Evolutionary conservation across 1,140 invertebrate genomes (phyloP), one percentile per base, ranked within the genome.

Genomic region (Spodoptera frugiperda): DNA sequence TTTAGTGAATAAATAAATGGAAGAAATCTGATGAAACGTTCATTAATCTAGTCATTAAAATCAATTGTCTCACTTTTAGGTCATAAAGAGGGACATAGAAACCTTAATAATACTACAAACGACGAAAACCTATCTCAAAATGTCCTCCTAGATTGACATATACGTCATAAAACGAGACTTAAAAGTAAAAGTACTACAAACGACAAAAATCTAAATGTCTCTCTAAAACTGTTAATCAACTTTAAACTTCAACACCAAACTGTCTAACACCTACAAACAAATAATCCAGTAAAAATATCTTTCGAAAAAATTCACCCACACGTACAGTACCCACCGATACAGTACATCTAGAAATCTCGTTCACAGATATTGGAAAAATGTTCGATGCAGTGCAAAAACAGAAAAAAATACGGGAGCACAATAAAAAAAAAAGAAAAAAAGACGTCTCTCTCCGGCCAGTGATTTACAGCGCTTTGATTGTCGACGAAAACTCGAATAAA

Each of bases 401-500:
- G 70, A 57, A 44, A 46, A n/a, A 59, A 25, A 57, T 10, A 10
- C 14, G 8, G 44, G 14, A 70, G 53, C 46, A 70, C 25, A 70
- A 70, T 30, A 53, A 70, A 70, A 54, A 51, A 53, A 70, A 3
- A 30, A 19, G 10, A 53, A 70, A 70, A 54, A 51, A 53, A 70
- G 6, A 30, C 46, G 10, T 51, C 39, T 15, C 33, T 51, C 76
- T n/a, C 39, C 30, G 15, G 9, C 57, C 25, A 77, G 76, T 78
- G 68, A 78, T 78, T 78, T 78, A 71, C 68, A 65, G 30, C 68
- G 57, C 51, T 78, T 78, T 78, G 76, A 78, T 78, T 78, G 68
- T 78, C 76, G 33, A 55, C 55, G 57, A 65, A 73, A 78, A 67
- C 46, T 61, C 30, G 49, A 65, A 78, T 78, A 78, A 78, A 78